These are phyloP conservation scores for Podargus strigoides DNA, from an alignment of 2,797 vertebrate species.

Conservation along the genomic window DNA sequence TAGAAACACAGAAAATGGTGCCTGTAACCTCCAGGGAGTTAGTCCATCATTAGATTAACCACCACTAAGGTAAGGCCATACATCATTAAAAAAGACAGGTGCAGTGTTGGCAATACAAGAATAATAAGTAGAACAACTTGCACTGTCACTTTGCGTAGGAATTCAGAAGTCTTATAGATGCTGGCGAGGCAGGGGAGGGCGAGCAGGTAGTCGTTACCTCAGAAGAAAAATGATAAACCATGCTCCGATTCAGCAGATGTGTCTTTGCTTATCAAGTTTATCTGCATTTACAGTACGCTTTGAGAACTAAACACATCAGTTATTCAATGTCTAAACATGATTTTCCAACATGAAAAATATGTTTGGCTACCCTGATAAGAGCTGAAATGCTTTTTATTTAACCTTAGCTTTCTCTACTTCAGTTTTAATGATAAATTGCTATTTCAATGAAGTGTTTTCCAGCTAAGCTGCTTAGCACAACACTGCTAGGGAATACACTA, in stretches of 20 bases:
- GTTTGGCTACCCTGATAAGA: background rate
- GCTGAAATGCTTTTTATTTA: slow-evolving; percentile 53
- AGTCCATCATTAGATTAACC: slow-evolving; percentile 67
- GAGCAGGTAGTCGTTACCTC: background rate
- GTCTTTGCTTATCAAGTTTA: slow-evolving; percentile 32
- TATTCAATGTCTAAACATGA: slow-evolving; percentile 9
- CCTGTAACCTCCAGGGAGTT: slow-evolving; percentile 45
- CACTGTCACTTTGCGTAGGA: slow-evolving; percentile 1
- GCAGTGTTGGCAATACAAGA: background rate
- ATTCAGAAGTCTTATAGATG: background rate
- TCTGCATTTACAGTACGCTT: slow-evolving; percentile 9
- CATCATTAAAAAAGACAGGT: slow-evolving; percentile 55
- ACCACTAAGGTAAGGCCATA: slow-evolving; percentile 13
- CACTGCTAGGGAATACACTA: background rate
- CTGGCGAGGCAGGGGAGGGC: background rate
- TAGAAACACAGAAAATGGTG: slow-evolving; percentile 53
- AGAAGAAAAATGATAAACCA: slow-evolving; percentile 15
- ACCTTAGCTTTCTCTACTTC: slow-evolving; percentile 37
- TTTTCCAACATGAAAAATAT: slow-evolving; percentile 21
- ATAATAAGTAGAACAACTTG: slow-evolving; percentile 38
- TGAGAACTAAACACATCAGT: slow-evolving; percentile 15
- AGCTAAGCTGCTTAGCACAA: background rate
- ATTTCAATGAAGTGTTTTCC: background rate
- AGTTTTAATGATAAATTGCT: slow-evolving; percentile 43
- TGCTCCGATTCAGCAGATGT: background rate